A percentile compares a stretch with the other conserved stretches of the same genome.
Conservation (phyloP, 30 jellyfish, hydroid and myxozoan species). For the Chironex yamaguchii region DNA sequence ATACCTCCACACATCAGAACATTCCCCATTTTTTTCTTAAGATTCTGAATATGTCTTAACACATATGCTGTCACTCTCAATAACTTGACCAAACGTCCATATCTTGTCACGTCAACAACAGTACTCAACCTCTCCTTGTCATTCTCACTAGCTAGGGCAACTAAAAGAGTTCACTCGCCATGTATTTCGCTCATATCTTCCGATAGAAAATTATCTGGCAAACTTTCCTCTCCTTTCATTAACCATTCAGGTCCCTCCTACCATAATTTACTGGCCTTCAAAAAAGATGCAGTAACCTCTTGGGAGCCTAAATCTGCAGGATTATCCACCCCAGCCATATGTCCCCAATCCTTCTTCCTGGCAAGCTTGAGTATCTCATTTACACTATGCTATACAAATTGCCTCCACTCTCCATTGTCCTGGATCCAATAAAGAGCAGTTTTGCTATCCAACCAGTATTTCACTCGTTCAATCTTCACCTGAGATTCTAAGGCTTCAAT, state of each 20-base stretch:
- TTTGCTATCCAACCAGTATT: conserved; percentile 58
- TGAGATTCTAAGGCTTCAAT: conserved; percentile 37
- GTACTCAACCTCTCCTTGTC: conserved; percentile 25
- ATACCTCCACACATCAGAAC: not conserved
- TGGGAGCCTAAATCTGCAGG: conserved; percentile 53
- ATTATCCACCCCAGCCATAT: conserved; percentile 15
- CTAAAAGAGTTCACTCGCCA: not conserved
- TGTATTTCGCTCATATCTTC: conserved; percentile 1
- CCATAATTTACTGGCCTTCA: conserved; percentile 23
- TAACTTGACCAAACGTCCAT: conserved; percentile 24
- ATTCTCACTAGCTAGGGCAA: not conserved
- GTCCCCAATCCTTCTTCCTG: conserved; percentile 4
- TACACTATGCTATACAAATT: conserved; percentile 11
- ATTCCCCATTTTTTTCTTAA: conserved; percentile 20
- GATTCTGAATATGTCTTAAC: conserved; percentile 31
- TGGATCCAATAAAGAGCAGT: conserved; percentile 30
- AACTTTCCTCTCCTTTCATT: not conserved
- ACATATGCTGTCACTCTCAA: conserved; percentile 66
- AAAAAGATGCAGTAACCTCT: conserved; percentile 23
- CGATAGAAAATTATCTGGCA: conserved; percentile 1
- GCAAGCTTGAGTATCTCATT: conserved; percentile 8
- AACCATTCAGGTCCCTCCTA: conserved; percentile 50
- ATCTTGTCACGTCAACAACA: not conserved
- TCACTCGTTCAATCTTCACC: conserved; percentile 14
- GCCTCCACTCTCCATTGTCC: conserved; percentile 29